Conservation (phyloP, 1,140 invertebrate genomes). For the Pseudomyrmex sp. region DNA sequence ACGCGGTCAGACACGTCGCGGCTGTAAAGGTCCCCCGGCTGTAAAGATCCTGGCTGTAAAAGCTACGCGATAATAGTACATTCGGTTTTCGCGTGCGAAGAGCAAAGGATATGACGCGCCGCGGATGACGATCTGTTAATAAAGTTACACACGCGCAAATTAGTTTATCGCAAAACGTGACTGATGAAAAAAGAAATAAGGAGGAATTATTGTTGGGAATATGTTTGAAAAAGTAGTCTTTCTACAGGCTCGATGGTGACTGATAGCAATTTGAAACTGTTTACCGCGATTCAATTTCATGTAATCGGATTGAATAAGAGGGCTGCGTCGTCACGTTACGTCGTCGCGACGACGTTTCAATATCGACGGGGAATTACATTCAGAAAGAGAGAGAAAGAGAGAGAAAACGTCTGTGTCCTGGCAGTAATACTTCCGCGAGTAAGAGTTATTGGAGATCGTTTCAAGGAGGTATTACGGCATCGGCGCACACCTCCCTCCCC, state of each 20-base stretch:
- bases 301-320: constrained; percentile 51
- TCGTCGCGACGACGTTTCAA: constrained; percentile 53
- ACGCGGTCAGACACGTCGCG: not conserved
- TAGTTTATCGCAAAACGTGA: not conserved
- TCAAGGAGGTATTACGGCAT: constrained; percentile 52
- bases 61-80: not conserved
- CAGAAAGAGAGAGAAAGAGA: not conserved
- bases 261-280: constrained; percentile 55
- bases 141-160: not conserved
- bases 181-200: not conserved
- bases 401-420: constrained; percentile 44
- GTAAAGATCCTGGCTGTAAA: not conserved
- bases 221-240: constrained; percentile 12
- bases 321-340: constrained; percentile 41
- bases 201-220: constrained; percentile 3
- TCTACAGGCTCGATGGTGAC: constrained; percentile 3
- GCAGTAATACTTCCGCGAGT: constrained; percentile 47
- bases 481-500: not conserved
- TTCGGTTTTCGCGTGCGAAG: not conserved
- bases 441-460: constrained; percentile 60
- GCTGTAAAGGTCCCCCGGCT: not conserved
- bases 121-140: not conserved
- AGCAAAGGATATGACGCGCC: not conserved
- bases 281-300: constrained; percentile 50
- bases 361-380: constrained; percentile 54